Percentiles rank a stretch among this genome's conserved stretches.
Conservation (phyloP, 2,888 invertebrate genomes). For the Acanthosoma haemorrhoidale region DNA sequence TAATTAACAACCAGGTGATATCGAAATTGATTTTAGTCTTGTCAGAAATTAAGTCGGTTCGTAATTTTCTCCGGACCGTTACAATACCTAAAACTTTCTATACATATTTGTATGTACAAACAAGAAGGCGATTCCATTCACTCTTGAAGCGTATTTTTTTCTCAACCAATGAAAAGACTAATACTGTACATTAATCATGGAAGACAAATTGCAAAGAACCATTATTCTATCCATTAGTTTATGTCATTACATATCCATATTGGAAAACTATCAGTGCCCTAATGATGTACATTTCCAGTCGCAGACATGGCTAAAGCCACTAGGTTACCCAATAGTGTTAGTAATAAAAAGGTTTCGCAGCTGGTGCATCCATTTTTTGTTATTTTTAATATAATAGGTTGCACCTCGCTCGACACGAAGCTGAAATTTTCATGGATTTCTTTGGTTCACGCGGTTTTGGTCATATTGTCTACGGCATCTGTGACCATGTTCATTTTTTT, state of each 20-base stretch:
- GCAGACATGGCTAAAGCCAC: neutral
- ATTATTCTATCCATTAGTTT: no score
- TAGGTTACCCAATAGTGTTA: neutral
- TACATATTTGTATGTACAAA: no score
- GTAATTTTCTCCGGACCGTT: no score
- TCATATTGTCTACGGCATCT: neutral
- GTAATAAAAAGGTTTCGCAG: neutral
- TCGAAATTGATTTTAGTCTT: no score
- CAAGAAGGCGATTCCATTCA: no score
- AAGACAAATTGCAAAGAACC: no score
- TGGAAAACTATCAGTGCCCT: neutral
- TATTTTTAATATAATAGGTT: neutral
- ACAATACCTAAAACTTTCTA: no score
- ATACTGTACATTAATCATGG: no score
- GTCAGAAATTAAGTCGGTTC: no score
- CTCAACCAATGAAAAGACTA: no score
- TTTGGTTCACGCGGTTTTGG: neutral
- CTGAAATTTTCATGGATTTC: neutral
- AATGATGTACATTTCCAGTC: neutral
- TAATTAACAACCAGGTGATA: no score
- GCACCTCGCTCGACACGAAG: neutral
- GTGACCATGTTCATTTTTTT: neutral
- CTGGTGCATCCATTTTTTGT: neutral
- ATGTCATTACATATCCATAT: neutral
- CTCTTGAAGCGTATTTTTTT: no score